A percentile compares a stretch with the other conserved stretches of the same genome.
These are phyloP conservation scores for Phortica okadai DNA, from an alignment of 2,888 invertebrate genomes.

Conservation along the genomic window DNA sequence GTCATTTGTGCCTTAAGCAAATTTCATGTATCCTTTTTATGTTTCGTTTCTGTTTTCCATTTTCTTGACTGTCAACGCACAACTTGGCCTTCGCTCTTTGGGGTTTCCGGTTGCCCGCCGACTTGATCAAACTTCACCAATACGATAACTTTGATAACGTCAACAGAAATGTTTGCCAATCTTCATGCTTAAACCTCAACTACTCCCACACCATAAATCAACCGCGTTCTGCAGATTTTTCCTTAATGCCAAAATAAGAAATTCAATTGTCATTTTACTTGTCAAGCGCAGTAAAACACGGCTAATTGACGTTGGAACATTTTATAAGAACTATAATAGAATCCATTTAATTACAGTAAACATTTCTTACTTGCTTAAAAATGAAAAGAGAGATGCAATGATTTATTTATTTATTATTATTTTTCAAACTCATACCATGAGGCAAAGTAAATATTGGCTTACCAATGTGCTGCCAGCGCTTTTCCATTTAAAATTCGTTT, in stretches of 20 bases:
- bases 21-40: conserved; percentile 69
- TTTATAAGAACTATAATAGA: neutral
- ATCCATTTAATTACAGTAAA: too few relatives aligned
- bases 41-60: conserved; percentile 42
- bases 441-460: too few relatives aligned
- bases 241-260: conserved; percentile 16
- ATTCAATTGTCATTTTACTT: conserved; percentile 66
- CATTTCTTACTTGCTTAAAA: too few relatives aligned
- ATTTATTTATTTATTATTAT: too few relatives aligned
- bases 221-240: neutral
- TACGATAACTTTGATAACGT: conserved; percentile 68
- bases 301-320: conserved; percentile 67
- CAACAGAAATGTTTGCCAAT: conserved; percentile 52
- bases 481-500: too few relatives aligned
- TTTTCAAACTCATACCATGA: too few relatives aligned
- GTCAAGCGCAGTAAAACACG: conserved; percentile 68
- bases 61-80: neutral
- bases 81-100: conserved; percentile 27
- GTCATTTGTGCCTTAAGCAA: conserved; percentile 58
- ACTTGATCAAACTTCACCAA: conserved; percentile 25
- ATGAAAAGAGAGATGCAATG: too few relatives aligned
- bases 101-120: neutral
- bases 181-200: neutral
- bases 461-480: too few relatives aligned
- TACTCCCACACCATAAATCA: neutral